Evolutionary conservation across 2,113 vertebrate species (phyloP).

Genomic region (Columba janthina): DNA sequence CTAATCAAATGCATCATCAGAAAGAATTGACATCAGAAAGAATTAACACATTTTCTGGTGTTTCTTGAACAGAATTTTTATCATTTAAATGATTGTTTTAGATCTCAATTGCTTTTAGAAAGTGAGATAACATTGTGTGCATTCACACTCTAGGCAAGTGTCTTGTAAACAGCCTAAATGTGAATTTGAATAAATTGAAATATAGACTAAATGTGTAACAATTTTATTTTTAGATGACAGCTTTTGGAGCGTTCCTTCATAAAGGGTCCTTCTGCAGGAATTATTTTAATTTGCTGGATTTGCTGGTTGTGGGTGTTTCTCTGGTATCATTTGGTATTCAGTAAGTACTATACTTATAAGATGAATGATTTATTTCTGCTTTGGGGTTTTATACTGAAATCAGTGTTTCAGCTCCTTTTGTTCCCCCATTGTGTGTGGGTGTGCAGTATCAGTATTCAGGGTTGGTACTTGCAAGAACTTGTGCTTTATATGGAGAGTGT

Average conservation of each 20-base stretch:
- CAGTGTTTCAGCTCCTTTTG: neutral
- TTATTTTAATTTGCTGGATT: conserved; percentile 97
- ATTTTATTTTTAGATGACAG: conserved; percentile 89
- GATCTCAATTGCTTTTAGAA: neutral
- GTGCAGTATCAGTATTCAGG: neutral
- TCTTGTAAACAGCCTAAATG: conserved; percentile 77
- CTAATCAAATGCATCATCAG: neutral
- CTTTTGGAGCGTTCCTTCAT: conserved; percentile 97
- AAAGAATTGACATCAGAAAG: neutral
- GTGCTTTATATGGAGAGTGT: neutral
- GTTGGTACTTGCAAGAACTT: neutral
- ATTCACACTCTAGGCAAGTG: conserved; percentile 22
- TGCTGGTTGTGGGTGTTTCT: conserved; percentile 98
- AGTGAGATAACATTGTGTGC: neutral
- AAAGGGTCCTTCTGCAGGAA: conserved; percentile 98
- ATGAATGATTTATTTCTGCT: neutral
- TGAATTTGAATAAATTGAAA: conserved; percentile 2
- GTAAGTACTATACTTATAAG: conserved; percentile 79
- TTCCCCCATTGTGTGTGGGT: neutral
- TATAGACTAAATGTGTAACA: conserved; percentile 25
- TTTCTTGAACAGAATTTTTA: neutral
- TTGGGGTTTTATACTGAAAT: neutral
- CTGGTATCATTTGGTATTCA: conserved; percentile 98
- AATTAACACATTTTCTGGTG: neutral
- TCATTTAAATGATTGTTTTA: neutral